phyloP scores from a whole-genome alignment of 2,113 vertebrate species.

The Sapayoa aenigma region DNA sequence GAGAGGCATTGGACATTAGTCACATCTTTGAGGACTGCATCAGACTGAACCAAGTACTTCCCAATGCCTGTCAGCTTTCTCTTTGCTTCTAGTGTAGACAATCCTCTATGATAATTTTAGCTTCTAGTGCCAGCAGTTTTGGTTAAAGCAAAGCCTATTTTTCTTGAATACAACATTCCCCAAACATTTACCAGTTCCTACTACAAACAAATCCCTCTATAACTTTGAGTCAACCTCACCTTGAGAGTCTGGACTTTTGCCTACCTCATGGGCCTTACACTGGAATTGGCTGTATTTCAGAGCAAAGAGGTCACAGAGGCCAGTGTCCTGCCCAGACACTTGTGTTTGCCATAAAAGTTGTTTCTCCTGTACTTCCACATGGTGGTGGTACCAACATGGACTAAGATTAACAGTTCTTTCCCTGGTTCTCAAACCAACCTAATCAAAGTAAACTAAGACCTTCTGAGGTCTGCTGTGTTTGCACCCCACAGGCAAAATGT shows the following conservation, averaged over 20 bases:
- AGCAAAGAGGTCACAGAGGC: neutral
- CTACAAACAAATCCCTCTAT: neutral
- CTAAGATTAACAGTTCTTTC: neutral
- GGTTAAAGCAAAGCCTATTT: neutral
- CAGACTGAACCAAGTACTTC: neutral
- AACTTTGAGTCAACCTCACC: neutral
- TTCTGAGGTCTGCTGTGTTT: neutral
- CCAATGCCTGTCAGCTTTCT: neutral
- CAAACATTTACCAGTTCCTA: neutral
- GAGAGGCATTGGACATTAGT: neutral
- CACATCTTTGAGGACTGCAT: neutral
- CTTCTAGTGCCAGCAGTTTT: neutral
- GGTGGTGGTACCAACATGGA: neutral
- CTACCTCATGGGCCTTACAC: fast-evolving
- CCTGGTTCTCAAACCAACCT: neutral
- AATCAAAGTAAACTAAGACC: neutral
- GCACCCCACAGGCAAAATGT: neutral
- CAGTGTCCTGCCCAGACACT: neutral
- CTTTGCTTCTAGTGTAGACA: neutral
- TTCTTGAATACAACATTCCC: neutral
- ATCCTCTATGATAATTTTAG: neutral
- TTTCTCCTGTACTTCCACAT: neutral
- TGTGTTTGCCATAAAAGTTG: neutral
- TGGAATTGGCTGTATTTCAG: neutral
- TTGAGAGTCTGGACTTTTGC: neutral